Conservation (phyloP, 2,888 invertebrate genomes). For the Strigamia crassipes region DNA sequence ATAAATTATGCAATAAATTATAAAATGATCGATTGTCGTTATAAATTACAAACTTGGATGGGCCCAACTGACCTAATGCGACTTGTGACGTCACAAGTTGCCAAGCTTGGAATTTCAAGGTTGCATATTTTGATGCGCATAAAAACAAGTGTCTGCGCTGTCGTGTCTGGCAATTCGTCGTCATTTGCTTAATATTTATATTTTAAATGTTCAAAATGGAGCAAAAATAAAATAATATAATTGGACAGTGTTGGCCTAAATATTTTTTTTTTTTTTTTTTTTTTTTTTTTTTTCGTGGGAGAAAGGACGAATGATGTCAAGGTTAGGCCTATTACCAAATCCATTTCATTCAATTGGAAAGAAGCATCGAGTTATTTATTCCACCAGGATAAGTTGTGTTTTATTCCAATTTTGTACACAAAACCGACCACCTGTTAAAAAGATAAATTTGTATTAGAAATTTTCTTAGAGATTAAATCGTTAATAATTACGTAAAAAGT, state of each 20-base stretch:
- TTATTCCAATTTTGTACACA: neutral
- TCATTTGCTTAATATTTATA: neutral
- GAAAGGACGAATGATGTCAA: slow-evolving; percentile 24
- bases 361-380: neutral
- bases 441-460: no score
- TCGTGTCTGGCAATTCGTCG: neutral
- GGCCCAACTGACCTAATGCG: neutral
- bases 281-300: slow-evolving; percentile 4
- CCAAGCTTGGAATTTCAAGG: slow-evolving; percentile 10
- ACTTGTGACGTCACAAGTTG: neutral
- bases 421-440: neutral
- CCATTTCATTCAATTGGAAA: neutral
- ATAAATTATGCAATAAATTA: no score
- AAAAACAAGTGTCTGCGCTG: neutral
- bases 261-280: neutral
- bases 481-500: no score
- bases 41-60: neutral
- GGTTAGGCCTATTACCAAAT: slow-evolving; percentile 12
- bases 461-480: no score
- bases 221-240: neutral
- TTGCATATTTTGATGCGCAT: neutral
- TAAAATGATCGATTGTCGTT: neutral
- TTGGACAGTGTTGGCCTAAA: neutral
- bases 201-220: neutral
- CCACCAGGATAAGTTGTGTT: neutral